These are phyloP conservation scores for Rhopalosiphum maidis DNA, from an alignment of 1,140 invertebrate species.

Conservation along the genomic window DNA sequence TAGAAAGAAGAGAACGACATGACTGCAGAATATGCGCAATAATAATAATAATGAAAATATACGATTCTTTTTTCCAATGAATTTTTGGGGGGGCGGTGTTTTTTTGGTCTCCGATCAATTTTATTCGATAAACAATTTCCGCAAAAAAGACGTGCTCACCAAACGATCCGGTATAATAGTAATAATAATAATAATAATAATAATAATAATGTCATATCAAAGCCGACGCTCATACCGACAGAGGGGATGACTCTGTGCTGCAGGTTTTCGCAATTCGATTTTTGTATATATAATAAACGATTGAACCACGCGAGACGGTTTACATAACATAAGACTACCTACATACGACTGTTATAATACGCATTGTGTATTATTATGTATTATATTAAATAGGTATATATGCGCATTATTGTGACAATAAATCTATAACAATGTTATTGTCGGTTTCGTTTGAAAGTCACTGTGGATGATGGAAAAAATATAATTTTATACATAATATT, in stretches of 20 bases:
- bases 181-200: slow-evolving; percentile 6
- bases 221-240: not conserved
- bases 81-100: not conserved
- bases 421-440: slow-evolving; percentile 19
- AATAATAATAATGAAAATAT: not conserved
- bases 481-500: not conserved
- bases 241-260: not conserved
- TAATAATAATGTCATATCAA: slow-evolving; percentile 35
- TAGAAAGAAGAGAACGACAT: not conserved
- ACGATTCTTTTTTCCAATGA: not conserved
- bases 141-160: not conserved
- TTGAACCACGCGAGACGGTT: not conserved
- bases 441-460: not conserved
- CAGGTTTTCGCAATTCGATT: not conserved
- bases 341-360: not conserved
- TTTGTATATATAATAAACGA: not conserved
- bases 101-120: not conserved
- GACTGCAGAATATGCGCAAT: not conserved
- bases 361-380: not conserved
- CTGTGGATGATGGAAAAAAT: not conserved
- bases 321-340: not conserved
- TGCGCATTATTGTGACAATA: slow-evolving; percentile 14
- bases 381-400: not conserved
- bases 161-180: not conserved
- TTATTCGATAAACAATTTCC: not conserved